Evolutionary conservation across 2,888 invertebrate genomes (phyloP), one percentile per base, ranked within the genome.

Genomic region (Amitus sp.): DNA sequence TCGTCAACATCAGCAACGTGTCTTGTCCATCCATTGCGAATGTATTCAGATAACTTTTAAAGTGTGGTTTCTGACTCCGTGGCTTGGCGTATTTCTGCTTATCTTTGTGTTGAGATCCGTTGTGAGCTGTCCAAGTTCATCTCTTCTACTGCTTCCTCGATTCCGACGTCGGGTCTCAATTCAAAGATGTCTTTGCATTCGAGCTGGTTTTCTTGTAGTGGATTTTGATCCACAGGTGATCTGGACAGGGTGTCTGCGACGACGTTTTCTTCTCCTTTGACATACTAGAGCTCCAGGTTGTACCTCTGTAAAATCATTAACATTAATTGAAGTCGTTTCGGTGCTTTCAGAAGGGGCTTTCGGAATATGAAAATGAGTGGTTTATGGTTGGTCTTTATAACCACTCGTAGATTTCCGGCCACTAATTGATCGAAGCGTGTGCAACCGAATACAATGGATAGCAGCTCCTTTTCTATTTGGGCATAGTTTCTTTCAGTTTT

Each of bases 381-480:
- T 47, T 72, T 72, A 52, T 78, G 78, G 60, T 68, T 62, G 3
- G 62, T 74, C 62, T 74, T 61, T 5, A 79, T 66, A 4, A 47
- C 40, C 5, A 71, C 48, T 53, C 55, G 45, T 34, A 64, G 46
- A 13, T 47, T 47, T 4, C 69, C 76, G 61, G 70, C 76, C 1
- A 79, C 56, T 47, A 74, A 78, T 51, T 74, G 70, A 15, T 75
- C 72, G 55, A 77, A 78, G 43, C 69, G 69, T 23, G 68, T 55
- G 50, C 72, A 73, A 9, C 67, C 75, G 59, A 76, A 76, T 9
- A 60, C 49, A 23, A 77, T 74, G 2, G 77, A 75, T 33, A 75
- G 48, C 10, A 72, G 62, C 54, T 78, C 78, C 60, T 77, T 75
- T 43, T 78, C 77, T 6, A 76, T 75, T 50, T 74, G 73, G 7